phyloP scores from a whole-genome alignment of 1,140 invertebrate species.

The Eumeta japonica region DNA sequence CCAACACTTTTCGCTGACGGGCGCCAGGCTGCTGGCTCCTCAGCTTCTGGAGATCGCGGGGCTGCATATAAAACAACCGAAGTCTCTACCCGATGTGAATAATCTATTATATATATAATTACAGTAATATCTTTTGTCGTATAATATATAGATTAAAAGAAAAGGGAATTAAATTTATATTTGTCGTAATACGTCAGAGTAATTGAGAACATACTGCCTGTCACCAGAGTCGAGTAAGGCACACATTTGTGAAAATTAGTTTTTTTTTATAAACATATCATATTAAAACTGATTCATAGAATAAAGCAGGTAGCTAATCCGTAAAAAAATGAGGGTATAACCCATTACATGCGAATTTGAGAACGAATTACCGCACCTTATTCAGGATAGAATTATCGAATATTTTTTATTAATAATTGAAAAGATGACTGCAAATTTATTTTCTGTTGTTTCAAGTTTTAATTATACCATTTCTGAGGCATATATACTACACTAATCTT shows the following conservation, averaged over 20 bases:
- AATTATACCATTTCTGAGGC: too few species aligned
- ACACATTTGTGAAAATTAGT: too few species aligned
- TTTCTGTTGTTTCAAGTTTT: constrained; percentile 1
- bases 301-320: constrained; percentile 44
- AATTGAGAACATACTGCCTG: too few species aligned
- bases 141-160: too few species aligned
- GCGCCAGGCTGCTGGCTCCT: constrained; percentile 58
- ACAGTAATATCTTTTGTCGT: constrained; percentile 1
- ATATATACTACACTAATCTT: too few species aligned
- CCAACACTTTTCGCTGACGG: constrained; percentile 62
- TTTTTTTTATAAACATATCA: neutral
- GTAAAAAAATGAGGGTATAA: too few species aligned
- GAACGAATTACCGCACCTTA: too few species aligned
- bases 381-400: too few species aligned
- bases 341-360: too few species aligned
- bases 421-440: constrained; percentile 9
- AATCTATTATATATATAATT: constrained; percentile 3
- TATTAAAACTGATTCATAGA: too few species aligned
- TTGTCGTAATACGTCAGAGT: neutral
- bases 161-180: neutral
- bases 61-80: constrained; percentile 54
- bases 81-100: constrained; percentile 27
- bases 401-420: constrained; percentile 13
- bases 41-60: constrained; percentile 66
- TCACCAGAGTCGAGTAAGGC: too few species aligned